Base-by-base conservation (phyloP, 1,140 invertebrate species). In the Brachionus sp. region DNA sequence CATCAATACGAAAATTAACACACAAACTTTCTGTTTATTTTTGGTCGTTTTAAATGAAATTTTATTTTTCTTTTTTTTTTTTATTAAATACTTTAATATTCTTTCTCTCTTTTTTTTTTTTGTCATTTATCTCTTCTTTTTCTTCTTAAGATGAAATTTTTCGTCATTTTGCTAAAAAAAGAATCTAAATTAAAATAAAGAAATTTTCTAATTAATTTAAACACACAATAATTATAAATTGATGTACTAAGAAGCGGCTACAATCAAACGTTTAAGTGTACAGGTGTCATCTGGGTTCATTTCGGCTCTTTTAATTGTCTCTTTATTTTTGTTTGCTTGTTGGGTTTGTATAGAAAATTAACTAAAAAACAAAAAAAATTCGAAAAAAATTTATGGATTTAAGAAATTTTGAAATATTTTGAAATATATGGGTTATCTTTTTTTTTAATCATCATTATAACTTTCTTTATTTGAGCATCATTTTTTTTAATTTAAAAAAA, bases 141-240 rank as follows among this genome's bases (percentile, higher is more conserved):
- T 53, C 16, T 16, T 53, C 13, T 5, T n/a, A n/a, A n/a, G 50
- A 53, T n/a, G n/a, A 16, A 16, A 53, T 5, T 53, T 53, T 53
- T 53, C 16, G 50, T 53, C 50, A 53, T 29, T 66, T 66, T 66
- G 33, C 23, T 66, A 33, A 66, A 13, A 66, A 66, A 66, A 66
- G 33, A 66, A 66, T 66, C 62, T 66, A 35, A 66, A 66, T 33
- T 66, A 33, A 66, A 66, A 66, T 66, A 66, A 66, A 66, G 33
- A 13, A 33, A 66, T 66, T 66, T 66, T 66, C 19, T 66, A 66
- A 33, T 29, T 29, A 33, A 33, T 66, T 66, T 66, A 53, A 53
- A 53, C 50, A 53, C 13, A 53, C 19, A 53, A 53, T 16, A 53
- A 53, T n/a, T 1, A 53, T 53, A 16, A 53, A n/a, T 6, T 53